Conservation (phyloP, 92 coral and sea anemone genomes). For the Palythoa caribaeorum region DNA sequence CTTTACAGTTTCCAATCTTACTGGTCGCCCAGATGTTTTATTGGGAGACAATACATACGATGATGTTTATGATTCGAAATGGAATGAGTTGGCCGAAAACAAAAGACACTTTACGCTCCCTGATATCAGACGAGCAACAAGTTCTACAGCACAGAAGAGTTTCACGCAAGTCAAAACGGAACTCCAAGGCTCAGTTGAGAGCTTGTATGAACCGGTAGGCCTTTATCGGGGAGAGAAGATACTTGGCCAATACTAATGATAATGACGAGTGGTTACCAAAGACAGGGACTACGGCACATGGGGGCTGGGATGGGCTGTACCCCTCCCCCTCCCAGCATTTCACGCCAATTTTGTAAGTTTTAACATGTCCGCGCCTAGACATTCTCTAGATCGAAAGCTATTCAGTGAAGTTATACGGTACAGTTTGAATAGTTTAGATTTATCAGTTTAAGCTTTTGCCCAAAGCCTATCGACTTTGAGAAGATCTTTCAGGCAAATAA, state of each 20-base stretch:
- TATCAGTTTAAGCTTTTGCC: too few species aligned
- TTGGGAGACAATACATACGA: neutral
- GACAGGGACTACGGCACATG: too few species aligned
- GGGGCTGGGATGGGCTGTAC: too few species aligned
- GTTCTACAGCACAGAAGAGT: neutral
- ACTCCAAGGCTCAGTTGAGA: neutral
- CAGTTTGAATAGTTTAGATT: too few species aligned
- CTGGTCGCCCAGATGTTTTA: neutral
- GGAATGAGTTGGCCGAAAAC: neutral
- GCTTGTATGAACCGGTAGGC: constrained; percentile 22
- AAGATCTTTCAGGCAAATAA: too few species aligned
- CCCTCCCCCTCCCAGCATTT: too few species aligned
- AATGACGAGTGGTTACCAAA: too few species aligned
- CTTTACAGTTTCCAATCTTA: neutral
- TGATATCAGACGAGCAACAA: neutral
- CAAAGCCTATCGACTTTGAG: too few species aligned
- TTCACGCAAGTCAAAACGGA: neutral
- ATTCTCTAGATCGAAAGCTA: too few species aligned
- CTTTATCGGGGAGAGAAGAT: constrained; percentile 4
- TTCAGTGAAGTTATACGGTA: too few species aligned
- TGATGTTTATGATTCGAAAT: neutral
- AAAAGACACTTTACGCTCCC: constrained; percentile 5
- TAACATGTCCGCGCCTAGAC: too few species aligned
- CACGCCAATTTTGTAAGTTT: too few species aligned
- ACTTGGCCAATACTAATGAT: neutral